These are phyloP conservation scores for Seriola quinqueradiata DNA, from an alignment of 2,113 vertebrate species.

Conservation along the genomic window DNA sequence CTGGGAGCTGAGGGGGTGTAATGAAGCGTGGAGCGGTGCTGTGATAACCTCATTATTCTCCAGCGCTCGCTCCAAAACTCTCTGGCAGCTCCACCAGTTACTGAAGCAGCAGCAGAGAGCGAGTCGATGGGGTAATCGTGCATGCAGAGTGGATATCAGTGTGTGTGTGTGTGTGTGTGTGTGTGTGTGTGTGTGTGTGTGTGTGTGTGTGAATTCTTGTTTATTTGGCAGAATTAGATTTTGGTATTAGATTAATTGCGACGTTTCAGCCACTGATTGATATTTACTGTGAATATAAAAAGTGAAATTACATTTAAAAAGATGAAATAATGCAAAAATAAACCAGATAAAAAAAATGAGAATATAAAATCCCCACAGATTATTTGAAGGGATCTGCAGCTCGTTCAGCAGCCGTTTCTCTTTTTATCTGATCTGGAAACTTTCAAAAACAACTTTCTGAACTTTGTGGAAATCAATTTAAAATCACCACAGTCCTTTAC, in stretches of 20 bases:
- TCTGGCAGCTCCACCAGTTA: conserved; percentile 22
- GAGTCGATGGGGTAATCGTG: conserved; percentile 44
- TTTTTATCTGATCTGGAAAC: no score
- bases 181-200: conserved; percentile 1
- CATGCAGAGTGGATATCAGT: conserved; percentile 22
- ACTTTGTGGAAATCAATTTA: no score
- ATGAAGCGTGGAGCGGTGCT: conserved; percentile 53
- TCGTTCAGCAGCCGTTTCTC: no score
- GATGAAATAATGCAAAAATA: background rate
- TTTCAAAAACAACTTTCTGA: no score
- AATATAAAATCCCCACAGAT: no score
- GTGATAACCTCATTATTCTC: conserved; percentile 65
- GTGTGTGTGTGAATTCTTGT: background rate
- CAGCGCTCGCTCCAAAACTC: conserved; percentile 7
- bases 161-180: background rate
- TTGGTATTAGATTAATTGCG: background rate
- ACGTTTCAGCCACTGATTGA: background rate
- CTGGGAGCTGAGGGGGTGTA: conserved; percentile 30
- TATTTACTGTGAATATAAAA: background rate
- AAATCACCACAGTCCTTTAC: background rate
- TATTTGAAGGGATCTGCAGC: no score
- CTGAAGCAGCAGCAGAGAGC: conserved; percentile 39
- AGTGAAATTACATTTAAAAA: background rate
- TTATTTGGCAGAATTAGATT: no score
- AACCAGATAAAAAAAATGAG: no score